Evolutionary conservation across 2,797 vertebrate genomes (phyloP).

Genomic region (Tapirus indicus): DNA sequence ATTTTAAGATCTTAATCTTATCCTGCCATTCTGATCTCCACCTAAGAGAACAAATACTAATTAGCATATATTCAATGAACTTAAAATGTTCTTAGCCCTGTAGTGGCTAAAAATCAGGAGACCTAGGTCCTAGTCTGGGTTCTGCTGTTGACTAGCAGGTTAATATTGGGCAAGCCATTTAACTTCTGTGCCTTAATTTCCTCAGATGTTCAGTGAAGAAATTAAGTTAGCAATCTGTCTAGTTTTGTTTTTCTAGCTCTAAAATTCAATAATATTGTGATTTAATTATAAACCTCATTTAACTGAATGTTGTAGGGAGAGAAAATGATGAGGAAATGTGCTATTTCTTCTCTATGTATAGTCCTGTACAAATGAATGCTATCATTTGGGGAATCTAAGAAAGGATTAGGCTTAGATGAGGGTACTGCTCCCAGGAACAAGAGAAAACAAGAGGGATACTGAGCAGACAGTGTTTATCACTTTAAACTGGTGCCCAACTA

Average conservation of each 20-base stretch:
- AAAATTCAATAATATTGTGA: conserved; percentile 24
- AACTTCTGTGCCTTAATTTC: conserved; percentile 27
- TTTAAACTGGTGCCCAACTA: conserved; percentile 15
- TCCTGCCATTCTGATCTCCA: conserved; percentile 25
- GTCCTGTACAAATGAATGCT: background rate
- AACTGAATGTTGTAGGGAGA: conserved; percentile 2
- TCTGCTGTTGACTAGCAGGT: background rate
- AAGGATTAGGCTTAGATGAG: background rate
- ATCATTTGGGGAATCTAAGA: background rate
- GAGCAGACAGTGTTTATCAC: background rate
- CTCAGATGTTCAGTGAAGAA: conserved; percentile 50
- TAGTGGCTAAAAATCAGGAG: background rate
- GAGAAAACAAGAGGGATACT: background rate
- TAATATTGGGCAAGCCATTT: background rate
- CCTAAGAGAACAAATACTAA: conserved; percentile 14
- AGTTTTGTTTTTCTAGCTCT: conserved; percentile 26
- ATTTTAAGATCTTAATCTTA: conserved; percentile 37
- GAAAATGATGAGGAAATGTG: conserved; percentile 15
- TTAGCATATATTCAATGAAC: conserved; percentile 6
- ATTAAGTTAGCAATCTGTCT: background rate
- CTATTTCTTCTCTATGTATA: background rate
- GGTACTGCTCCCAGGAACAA: background rate
- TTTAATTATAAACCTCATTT: conserved; percentile 55
- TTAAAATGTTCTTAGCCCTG: conserved; percentile 24
- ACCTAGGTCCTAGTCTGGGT: background rate